Conservation (phyloP, 2,888 invertebrate genomes). For the Clistopyga incitator region DNA sequence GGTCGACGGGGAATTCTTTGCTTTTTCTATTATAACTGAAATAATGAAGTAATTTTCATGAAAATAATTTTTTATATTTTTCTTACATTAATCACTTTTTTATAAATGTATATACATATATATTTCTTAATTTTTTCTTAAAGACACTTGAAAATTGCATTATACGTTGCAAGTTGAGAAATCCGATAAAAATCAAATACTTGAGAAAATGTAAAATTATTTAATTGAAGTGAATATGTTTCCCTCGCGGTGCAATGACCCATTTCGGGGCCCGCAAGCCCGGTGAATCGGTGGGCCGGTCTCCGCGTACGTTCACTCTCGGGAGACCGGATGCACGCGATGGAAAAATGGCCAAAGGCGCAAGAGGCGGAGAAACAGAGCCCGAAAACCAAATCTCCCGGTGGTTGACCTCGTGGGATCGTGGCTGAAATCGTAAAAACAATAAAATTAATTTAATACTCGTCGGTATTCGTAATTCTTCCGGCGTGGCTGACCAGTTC, state of each 20-base stretch:
- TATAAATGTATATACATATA: too few species aligned
- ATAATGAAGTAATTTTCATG: too few species aligned
- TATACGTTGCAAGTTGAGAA: too few species aligned
- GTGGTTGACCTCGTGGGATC: slow-evolving; percentile 34
- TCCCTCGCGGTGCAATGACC: neutral
- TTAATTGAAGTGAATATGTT: neutral
- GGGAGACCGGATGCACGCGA: slow-evolving; percentile 27
- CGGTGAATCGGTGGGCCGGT: slow-evolving; percentile 3
- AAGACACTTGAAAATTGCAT: too few species aligned
- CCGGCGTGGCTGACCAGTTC: neutral
- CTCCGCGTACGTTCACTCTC: neutral
- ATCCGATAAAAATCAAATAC: too few species aligned
- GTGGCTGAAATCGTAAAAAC: neutral
- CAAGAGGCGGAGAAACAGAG: neutral
- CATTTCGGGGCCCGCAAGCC: neutral
- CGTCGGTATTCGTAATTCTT: neutral
- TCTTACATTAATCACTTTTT: too few species aligned
- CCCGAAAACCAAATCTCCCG: slow-evolving; percentile 12
- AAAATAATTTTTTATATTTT: too few species aligned
- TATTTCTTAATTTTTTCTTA: too few species aligned
- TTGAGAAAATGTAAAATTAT: neutral
- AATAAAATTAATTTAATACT: slow-evolving; percentile 10
- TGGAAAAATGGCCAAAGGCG: slow-evolving; percentile 36
- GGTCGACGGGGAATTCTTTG: neutral
- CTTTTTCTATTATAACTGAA: neutral